Conservation (phyloP, 1,140 invertebrate species). For the Drosophila trapezifrons region DNA sequence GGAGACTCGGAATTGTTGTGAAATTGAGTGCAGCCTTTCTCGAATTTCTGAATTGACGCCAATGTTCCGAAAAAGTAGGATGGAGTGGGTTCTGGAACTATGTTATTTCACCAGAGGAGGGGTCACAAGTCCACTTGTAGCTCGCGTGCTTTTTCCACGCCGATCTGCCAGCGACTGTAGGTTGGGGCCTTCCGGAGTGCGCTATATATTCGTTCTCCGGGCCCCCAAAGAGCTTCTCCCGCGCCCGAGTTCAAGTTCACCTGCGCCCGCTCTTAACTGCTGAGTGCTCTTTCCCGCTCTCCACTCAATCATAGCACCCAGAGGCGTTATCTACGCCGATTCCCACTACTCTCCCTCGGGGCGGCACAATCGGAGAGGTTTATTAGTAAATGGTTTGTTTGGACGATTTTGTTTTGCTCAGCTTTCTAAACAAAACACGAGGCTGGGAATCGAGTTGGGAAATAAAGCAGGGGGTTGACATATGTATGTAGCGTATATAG, state of each 20-base stretch:
- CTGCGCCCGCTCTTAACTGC: constrained; percentile 21
- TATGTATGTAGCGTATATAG: too few species aligned
- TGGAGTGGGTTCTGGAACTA: constrained; percentile 28
- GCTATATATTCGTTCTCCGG: constrained; percentile 29
- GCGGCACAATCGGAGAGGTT: not conserved
- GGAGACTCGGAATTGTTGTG: constrained; percentile 25
- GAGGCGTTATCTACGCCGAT: constrained; percentile 6
- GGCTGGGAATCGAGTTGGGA: not conserved
- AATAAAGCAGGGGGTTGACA: not conserved
- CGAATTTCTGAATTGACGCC: not conserved
- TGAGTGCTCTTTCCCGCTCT: not conserved
- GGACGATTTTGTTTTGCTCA: constrained; percentile 34
- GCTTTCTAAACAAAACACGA: constrained; percentile 35
- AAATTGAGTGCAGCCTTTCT: constrained; percentile 31
- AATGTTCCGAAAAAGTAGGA: not conserved
- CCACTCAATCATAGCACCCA: constrained; percentile 5
- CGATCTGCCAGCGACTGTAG: constrained; percentile 32
- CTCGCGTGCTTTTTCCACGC: constrained; percentile 15
- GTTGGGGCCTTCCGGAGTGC: not conserved
- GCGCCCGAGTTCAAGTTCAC: constrained; percentile 27
- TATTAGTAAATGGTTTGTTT: constrained; percentile 6
- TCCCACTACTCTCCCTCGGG: constrained; percentile 1
- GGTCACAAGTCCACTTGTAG: not conserved
- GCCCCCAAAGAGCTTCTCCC: not conserved
- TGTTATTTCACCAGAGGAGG: constrained; percentile 26